These are phyloP conservation scores for Xiphydria camelus DNA, from an alignment of 2,888 invertebrate genomes.

Conservation along the genomic window DNA sequence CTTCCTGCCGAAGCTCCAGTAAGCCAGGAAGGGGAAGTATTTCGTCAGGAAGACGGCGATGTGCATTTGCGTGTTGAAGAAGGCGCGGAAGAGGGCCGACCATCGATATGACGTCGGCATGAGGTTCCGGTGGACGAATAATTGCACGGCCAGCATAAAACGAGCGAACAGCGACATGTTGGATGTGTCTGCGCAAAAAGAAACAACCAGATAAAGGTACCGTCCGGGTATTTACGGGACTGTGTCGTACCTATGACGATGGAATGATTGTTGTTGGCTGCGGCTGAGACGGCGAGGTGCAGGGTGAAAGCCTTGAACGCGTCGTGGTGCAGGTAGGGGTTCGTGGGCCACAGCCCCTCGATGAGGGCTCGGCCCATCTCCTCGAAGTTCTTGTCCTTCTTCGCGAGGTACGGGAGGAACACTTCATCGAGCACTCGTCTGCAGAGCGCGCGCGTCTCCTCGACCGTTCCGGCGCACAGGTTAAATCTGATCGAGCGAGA, in stretches of 20 bases:
- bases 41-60: slow-evolving; percentile 66
- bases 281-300: slow-evolving; percentile 56
- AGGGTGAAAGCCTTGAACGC: slow-evolving; percentile 64
- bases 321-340: slow-evolving; percentile 65
- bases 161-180: slow-evolving; percentile 46
- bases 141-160: slow-evolving; percentile 48
- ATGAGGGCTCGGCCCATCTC: slow-evolving; percentile 68
- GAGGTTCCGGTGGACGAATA: slow-evolving; percentile 51
- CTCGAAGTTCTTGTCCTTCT: slow-evolving; percentile 66
- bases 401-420: slow-evolving; percentile 65
- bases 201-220: neutral
- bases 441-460: slow-evolving; percentile 68
- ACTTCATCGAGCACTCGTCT: slow-evolving; percentile 62
- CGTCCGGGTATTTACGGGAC: too few species aligned
- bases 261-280: slow-evolving; percentile 49
- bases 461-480: slow-evolving; percentile 66
- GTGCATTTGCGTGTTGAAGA: slow-evolving; percentile 66
- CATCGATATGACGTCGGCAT: slow-evolving; percentile 48
- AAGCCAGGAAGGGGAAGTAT: slow-evolving; percentile 71
- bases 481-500: slow-evolving; percentile 68
- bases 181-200: slow-evolving; percentile 31
- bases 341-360: slow-evolving; percentile 71
- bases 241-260: slow-evolving; percentile 40
- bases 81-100: slow-evolving; percentile 61
- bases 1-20: slow-evolving; percentile 66